Base-by-base conservation (phyloP, 2,113 vertebrate genomes). In the Physeter macrocephalus region DNA sequence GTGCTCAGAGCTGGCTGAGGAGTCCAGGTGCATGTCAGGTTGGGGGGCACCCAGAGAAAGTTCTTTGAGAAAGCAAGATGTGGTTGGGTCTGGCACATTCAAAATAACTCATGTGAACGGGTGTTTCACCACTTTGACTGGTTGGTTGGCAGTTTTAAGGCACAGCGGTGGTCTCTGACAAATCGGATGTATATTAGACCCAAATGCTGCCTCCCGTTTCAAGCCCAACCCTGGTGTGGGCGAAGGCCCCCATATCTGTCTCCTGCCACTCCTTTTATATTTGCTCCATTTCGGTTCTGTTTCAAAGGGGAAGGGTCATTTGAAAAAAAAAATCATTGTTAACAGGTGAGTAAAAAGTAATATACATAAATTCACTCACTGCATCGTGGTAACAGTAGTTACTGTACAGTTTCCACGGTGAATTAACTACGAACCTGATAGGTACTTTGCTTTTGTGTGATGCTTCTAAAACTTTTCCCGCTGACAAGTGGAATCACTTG, bases 311-410 rank as follows among this genome's bases (percentile, higher is more conserved):
- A 59, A 67, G 46, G 15, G 10, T 12, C 62, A 36, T 81, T 83
- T 52, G 2, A 49, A 78, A 80, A 80, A 34, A 20, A 49, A 14
- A 49, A 15, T 21, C 15, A 10, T 72, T 39, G 9, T 34, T 21
- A 46, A 10, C 18, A 25, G 41, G 52, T 3, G 13, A 88, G 23
- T 12, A 46, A 61, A 46, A 61, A 89, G 39, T 18, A 14, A 20
- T 0, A 2, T 41, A 14, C 5, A 0, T 8, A 20, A 27, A 25
- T 8, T 20, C 14, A 2, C 41, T 94, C 21, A 2, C 11, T 34
- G 41, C 34, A 0, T 36, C 25, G 34, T 54, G 6, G 36, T 18
- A 57, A 13, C 14, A 1, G 11, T 39, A 20, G 20, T 54, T 23
- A 13, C 83, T 23, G 9, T 20, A 8, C 21, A 1, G 41, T 39